These are phyloP conservation scores for Euglossa dilemma DNA, from an alignment of 1,140 invertebrate genomes.

Conservation along the genomic window DNA sequence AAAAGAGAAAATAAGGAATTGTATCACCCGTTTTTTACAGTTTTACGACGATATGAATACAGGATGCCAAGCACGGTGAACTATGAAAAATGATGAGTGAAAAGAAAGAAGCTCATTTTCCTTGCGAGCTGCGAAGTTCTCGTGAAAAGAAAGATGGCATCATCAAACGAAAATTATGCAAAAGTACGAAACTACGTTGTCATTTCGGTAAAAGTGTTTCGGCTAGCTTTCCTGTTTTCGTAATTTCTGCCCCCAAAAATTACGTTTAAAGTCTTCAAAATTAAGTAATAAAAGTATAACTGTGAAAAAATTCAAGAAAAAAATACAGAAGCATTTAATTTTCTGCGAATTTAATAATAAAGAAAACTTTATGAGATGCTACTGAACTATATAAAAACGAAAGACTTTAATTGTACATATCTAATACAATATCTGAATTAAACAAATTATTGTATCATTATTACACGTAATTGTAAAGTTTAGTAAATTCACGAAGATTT, in stretches of 20 bases:
- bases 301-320: too few relatives aligned
- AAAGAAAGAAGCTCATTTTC: conserved; percentile 9
- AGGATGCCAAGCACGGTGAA: neutral
- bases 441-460: too few relatives aligned
- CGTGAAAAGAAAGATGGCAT: neutral
- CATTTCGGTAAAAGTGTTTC: neutral
- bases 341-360: too few relatives aligned
- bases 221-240: neutral
- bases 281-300: neutral
- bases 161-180: neutral
- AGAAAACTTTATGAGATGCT: too few relatives aligned
- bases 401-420: too few relatives aligned
- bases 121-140: neutral
- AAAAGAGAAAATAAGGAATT: neutral
- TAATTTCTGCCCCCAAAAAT: neutral
- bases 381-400: too few relatives aligned
- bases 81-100: conserved; percentile 11
- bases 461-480: too few relatives aligned
- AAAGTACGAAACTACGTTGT: neutral
- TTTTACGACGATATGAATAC: neutral
- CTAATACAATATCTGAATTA: too few relatives aligned
- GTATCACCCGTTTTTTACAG: neutral
- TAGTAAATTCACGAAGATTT: too few relatives aligned
- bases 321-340: too few relatives aligned
- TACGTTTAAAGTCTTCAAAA: neutral